Evolutionary conservation across 2,113 vertebrate species (phyloP).

Genomic region (Hippoglossus stenolepis): DNA sequence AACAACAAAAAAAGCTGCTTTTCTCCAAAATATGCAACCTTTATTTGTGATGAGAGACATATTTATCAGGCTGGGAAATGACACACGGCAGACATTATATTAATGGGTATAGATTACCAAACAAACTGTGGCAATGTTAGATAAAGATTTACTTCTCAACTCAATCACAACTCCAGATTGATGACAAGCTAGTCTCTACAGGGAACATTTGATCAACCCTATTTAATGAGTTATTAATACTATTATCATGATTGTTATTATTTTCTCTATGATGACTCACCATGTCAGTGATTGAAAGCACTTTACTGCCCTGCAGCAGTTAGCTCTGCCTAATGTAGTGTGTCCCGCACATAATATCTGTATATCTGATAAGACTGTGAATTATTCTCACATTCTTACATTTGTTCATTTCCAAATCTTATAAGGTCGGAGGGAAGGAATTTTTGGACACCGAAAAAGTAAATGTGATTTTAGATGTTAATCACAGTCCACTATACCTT

Average conservation of each 20-base stretch:
- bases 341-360: too few species aligned
- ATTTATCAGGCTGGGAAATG: slow-evolving; percentile 30
- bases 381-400: too few species aligned
- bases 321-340: too few species aligned
- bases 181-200: not conserved
- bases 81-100: slow-evolving; percentile 17
- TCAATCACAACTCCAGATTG: slow-evolving; percentile 7
- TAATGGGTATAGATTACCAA: not conserved
- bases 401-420: too few species aligned
- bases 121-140: not conserved
- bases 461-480: too few species aligned
- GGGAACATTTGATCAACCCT: not conserved
- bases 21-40: slow-evolving; percentile 32
- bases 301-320: too few species aligned
- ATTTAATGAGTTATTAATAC: not conserved
- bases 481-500: too few species aligned
- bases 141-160: slow-evolving; percentile 23
- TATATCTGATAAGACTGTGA: too few species aligned
- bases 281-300: not conserved
- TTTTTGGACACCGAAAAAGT: too few species aligned
- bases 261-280: not conserved
- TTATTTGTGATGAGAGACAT: slow-evolving; percentile 18
- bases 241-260: not conserved
- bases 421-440: too few species aligned
- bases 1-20: slow-evolving; percentile 40